Evolutionary conservation across 2,113 vertebrate species (phyloP), one percentile per base, ranked within the genome.

Genomic region (Calyptommatus sinebrachiatus): DNA sequence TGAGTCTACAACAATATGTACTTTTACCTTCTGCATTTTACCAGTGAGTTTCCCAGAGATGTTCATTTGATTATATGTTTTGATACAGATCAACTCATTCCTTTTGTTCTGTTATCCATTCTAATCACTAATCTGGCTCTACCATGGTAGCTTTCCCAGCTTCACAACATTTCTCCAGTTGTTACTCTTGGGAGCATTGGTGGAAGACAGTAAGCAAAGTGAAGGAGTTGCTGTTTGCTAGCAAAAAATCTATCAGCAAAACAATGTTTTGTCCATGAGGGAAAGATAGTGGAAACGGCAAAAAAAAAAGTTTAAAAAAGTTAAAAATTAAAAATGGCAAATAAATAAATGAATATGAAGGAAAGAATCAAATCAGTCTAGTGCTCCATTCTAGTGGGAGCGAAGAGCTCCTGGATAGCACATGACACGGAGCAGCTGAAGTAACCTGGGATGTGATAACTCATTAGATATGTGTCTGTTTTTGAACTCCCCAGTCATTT

Each of bases 121-220:
- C 62, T 82, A 77, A 79, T 70, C 53, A 79, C 35, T 72, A 74
- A 83, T 18, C 45, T 78, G 35, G 70, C 83, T 48, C 71, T 81
- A 86, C 86, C 89, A 90, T 85, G 1, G 62, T 63, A 72, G 3
- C 77, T 73, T n/a, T 89, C 82, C 83, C 80, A 29, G 76, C 79
- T 80, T 68, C 88, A 85, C 87, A 83, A 50, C 85, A 76, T 50
- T 87, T 84, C 90, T 79, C 78, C 28, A 63, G 22, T 14, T 83
- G 81, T 77, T 92, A 89, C 92, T 91, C 77, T 93, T 86, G 88
- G 91, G 85, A 88, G 21, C 61, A 81, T 84, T 88, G 78, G 88
- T 88, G 68, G 86, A 83, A 90, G 83, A 82, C 76, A 31, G 28
- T 29, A 79, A 80, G 7, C 7, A 0, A 76, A 0, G 46, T 24